Evolutionary conservation across 2,113 vertebrate species (phyloP), one percentile per base, ranked within the genome.

Genomic region (Phyllopteryx taeniolatus): DNA sequence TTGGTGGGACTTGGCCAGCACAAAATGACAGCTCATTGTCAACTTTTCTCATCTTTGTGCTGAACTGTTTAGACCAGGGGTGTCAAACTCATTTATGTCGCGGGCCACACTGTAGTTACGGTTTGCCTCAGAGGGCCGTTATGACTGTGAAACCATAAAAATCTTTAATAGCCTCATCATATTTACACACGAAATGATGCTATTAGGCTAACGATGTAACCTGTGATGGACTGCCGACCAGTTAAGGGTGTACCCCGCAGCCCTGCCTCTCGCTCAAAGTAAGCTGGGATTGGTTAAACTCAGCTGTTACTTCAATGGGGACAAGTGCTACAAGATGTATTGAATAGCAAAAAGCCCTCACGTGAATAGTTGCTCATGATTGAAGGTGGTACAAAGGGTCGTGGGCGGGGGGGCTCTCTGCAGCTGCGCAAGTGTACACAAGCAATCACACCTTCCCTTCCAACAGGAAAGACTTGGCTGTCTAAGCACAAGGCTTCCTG

Each of bases 401-500:
- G 49, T 53, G 11, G 59, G 27, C 13, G n/a, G 43, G 15, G 62
- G 39, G 42, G 9, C 20, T 54, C 53, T 86, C 85, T 90, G 86
- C 68, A 73, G 75, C 76, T 79, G 67, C 49, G 22, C 33, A 73
- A 78, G 76, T 84, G 83, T 67, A 67, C 42, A 71, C 46, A 68
- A 78, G 62, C 39, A 42, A 77, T 89, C 85, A 88, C 88, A 90
- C 88, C 85, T 91, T 90, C 84, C 83, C 85, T 54, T 53, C 67
- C 47, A 85, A 53, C 78, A 90, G 84, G 85, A 88, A 91, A 80
- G 79, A 76, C 46, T 27, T 77, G 79, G 81, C 85, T 89, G 82
- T 91, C 90, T 79, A 91, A 90, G 88, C 87, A 90, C 73, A 72
- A 64, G 66, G 71, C 79, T 88, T 90, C 87, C 90, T 87, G 80